Base-by-base conservation (phyloP, 2,113 vertebrate species). In the Oreamnos americanus region DNA sequence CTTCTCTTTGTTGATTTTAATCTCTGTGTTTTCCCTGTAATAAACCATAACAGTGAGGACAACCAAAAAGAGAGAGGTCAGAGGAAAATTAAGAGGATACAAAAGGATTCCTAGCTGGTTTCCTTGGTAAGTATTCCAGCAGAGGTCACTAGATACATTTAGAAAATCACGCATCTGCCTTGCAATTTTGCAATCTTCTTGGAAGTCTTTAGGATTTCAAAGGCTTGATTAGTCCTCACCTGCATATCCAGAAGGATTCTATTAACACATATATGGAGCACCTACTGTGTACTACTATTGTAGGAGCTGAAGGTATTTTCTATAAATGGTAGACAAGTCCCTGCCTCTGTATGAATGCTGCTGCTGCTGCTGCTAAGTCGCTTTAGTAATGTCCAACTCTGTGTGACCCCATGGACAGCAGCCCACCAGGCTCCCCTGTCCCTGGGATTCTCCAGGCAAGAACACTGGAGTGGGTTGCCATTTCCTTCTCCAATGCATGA, bases 61-160 rank as follows among this genome's bases (percentile, higher is more conserved):
- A 87, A 43, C 10, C 49, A 81, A 51, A 79, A 81, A 81, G 28
- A 47, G 9, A 78, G 13, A 78, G 14, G 1, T 15, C 16, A 96
- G 86, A 91, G 8, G 19, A 19, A 21, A 51, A 19, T 16, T 12
- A 8, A 55, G 26, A 14, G 21, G 49, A 2, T 23, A 51, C 25
- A n/a, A 51, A 3, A n/a, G 12, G 33, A 43, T 19, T 39, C 30
- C 1, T 45, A 7, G 67, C 82, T 84, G 36, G 15, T 6, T 87
- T 78, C 57, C 36, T 79, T 53, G 53, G 25, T 81, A 87, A 87
- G 9, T 47, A 36, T 67, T 62, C 98, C 97, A 98, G 93, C 83
- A 98, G 97, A 57, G 97, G 98, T 96, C 98, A 71, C 86, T 94
- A 98, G 67, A 96, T 36, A 82, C 86, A 90, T 90, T 90, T 82